Conservation (phyloP, 2,113 vertebrate genomes). For the Meriones unguiculatus region DNA sequence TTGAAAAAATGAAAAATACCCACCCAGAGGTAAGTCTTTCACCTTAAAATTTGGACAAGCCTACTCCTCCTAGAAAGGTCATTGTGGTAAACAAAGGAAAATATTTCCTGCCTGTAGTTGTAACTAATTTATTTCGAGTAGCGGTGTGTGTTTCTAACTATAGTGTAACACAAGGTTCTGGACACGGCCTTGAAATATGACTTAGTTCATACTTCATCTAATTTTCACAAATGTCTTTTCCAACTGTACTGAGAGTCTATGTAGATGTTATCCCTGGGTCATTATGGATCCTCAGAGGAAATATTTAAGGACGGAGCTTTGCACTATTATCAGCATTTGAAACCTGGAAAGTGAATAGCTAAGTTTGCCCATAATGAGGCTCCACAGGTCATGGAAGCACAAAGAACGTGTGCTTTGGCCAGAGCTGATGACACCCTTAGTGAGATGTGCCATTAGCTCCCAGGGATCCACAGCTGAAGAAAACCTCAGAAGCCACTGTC, state of each 20-base stretch:
- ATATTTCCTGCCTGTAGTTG: background rate
- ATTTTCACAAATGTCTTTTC: background rate
- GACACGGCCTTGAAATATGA: background rate
- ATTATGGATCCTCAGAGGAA: background rate
- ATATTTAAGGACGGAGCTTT: background rate
- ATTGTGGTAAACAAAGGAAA: background rate
- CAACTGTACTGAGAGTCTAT: background rate
- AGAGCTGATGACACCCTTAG: background rate
- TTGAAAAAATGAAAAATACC: slow-evolving; percentile 35
- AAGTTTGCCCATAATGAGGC: background rate
- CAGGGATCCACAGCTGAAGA: background rate
- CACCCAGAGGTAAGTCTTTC: slow-evolving; percentile 1
- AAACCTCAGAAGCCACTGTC: background rate
- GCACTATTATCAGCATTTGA: background rate
- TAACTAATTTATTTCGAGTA: background rate
- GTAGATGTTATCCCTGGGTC: background rate
- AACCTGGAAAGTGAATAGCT: background rate
- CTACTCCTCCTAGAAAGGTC: background rate
- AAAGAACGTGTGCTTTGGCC: background rate
- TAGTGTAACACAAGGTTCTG: background rate
- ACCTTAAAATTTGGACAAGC: slow-evolving; percentile 18
- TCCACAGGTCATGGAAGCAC: background rate
- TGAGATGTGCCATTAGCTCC: background rate
- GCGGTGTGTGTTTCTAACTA: background rate
- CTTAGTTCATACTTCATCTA: background rate